These are phyloP conservation scores for Desoria tigrina DNA, from an alignment of 2,888 invertebrate species.

Conservation along the genomic window DNA sequence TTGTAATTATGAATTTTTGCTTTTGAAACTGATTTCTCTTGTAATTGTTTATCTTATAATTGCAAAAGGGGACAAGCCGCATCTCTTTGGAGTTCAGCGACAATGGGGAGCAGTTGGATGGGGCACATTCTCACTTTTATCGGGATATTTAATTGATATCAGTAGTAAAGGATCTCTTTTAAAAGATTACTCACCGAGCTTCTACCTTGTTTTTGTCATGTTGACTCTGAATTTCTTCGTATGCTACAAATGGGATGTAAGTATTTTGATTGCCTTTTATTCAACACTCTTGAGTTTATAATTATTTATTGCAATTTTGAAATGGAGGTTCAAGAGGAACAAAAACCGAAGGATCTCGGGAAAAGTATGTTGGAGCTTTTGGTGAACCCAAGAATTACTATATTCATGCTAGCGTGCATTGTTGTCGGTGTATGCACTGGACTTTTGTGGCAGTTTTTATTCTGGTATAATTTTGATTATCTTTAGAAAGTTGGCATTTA, in stretches of 20 bases:
- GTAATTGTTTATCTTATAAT: neutral
- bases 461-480: conserved; percentile 63
- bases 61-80: conserved; percentile 70
- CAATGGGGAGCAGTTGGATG: conserved; percentile 87
- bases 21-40: neutral
- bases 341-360: conserved; percentile 57
- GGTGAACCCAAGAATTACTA: conserved; percentile 66
- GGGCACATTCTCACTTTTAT: conserved; percentile 73
- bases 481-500: neutral
- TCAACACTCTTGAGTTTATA: no score
- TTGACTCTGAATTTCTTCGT: conserved; percentile 46
- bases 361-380: conserved; percentile 68
- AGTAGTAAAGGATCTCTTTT: conserved; percentile 65
- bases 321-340: conserved; percentile 52
- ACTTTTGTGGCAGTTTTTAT: conserved; percentile 82
- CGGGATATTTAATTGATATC: conserved; percentile 75
- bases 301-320: conserved; percentile 12
- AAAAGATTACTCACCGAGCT: conserved; percentile 77
- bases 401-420: conserved; percentile 79
- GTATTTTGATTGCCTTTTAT: neutral
- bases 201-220: conserved; percentile 65
- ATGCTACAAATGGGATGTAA: conserved; percentile 51
- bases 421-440: conserved; percentile 81
- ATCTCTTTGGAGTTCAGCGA: conserved; percentile 80
- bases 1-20: neutral